Conservation (phyloP, 2,113 vertebrate genomes). For the Rana temporaria region DNA sequence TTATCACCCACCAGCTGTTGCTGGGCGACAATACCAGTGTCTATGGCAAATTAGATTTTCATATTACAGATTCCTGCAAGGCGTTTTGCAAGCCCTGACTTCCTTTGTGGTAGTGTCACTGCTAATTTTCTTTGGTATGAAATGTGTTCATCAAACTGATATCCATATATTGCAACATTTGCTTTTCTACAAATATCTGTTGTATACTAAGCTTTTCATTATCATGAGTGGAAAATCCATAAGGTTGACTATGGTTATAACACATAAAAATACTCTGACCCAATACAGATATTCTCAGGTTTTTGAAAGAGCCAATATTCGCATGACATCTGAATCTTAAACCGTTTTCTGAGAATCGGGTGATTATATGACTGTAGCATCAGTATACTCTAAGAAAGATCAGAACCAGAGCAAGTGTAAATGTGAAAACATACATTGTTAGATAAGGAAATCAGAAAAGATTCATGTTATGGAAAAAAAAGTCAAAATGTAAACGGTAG, state of each 20-base stretch:
- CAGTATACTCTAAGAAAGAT: neutral
- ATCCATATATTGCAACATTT: neutral
- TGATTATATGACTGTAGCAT: too few relatives aligned
- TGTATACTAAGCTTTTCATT: neutral
- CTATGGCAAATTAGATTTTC: conserved; percentile 39
- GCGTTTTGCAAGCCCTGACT: neutral
- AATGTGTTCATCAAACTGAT: neutral
- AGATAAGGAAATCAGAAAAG: neutral
- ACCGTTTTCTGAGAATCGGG: neutral
- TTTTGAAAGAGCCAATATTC: too few relatives aligned
- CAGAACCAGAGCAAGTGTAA: neutral
- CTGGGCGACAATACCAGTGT: conserved; percentile 21
- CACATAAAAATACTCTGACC: too few relatives aligned
- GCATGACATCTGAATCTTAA: neutral
- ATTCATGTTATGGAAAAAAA: too few relatives aligned
- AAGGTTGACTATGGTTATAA: too few relatives aligned
- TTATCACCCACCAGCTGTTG: conserved; percentile 37
- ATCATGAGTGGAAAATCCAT: neutral
- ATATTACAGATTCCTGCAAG: conserved; percentile 16
- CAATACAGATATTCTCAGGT: too few relatives aligned
- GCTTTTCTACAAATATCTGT: neutral
- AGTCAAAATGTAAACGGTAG: too few relatives aligned
- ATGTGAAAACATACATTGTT: neutral
- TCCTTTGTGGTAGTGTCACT: conserved; percentile 13
- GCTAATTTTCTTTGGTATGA: conserved; percentile 15